Evolutionary conservation across 2,113 vertebrate species (phyloP).

Genomic region (Gnathonemus longibarbis): DNA sequence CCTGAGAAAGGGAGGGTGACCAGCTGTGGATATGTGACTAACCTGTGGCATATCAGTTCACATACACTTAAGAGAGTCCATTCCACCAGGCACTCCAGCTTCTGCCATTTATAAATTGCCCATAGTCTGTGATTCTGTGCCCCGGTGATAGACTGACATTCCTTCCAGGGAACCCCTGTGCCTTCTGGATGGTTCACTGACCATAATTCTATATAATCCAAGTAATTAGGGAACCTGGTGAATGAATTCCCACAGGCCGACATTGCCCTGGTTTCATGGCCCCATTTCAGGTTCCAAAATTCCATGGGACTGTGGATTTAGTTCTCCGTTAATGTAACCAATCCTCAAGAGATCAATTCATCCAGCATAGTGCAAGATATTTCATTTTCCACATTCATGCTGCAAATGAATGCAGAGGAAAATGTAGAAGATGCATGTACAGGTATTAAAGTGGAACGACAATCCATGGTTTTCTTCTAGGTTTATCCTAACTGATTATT

Average conservation of each 20-base stretch:
- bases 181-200: not conserved
- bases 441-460: not conserved
- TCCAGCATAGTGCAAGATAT: not conserved
- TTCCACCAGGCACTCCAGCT: slow-evolving; percentile 61
- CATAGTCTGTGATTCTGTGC: slow-evolving; percentile 30
- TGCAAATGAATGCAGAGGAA: not conserved
- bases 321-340: not conserved
- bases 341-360: not conserved
- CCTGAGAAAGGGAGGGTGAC: slow-evolving; percentile 50
- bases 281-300: slow-evolving; percentile 57
- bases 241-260: not conserved
- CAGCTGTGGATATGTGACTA: slow-evolving; percentile 61
- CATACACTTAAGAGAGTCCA: slow-evolving; percentile 79
- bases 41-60: slow-evolving; percentile 56
- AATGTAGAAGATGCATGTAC: not conserved
- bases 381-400: not conserved
- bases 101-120: not conserved
- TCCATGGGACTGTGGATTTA: slow-evolving; percentile 43
- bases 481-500: not conserved
- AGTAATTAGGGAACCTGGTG: not conserved
- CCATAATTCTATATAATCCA: not conserved
- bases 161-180: not conserved
- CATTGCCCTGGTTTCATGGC: not conserved
- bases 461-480: not conserved
- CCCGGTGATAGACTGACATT: slow-evolving; percentile 74